Evolutionary conservation across 2,113 vertebrate species (phyloP), one percentile per base, ranked within the genome.

Genomic region (Alexandromys fortis): DNA sequence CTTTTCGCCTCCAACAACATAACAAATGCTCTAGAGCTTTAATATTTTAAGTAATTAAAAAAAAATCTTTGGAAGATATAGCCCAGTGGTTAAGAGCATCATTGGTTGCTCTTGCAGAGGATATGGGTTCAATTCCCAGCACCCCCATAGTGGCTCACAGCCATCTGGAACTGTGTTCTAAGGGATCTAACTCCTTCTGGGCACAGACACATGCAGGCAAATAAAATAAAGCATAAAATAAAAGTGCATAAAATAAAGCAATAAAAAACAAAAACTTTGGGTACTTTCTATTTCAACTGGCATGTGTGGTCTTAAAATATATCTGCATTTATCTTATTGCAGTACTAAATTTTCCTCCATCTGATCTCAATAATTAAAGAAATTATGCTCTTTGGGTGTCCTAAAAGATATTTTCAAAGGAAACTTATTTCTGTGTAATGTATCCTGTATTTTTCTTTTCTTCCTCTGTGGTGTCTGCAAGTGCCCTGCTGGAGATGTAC

Each of bases 391-490:
- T 95, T 94, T 49, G 49, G 42, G 2, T 85, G 28, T 93, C 77
- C 45, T 87, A 3, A 33, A 88, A 55, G 26, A 58, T 96, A 93
- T 89, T 96, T 96, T 92, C 73, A 94, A 96, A 96, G 47, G 85
- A 96, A 92, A 77, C 42, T 21, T 96, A 73, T 96, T 96, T 92
- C 67, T 70, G 33, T 52, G 49, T 86, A 63, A 65, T 85, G 28
- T 33, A 33, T 45, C n/a, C 26, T 42, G 30, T 86, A 45, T 45
- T 85, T 85, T 65, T 83, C 22, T 86, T 86, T 65, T 85, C 52
- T 61, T 61, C 16, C 17, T 67, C 83, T 67, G 42, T 86, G 61
- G 83, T 45, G 22, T 33, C 38, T 45, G 4, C 38, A 86, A n/a
- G 82, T 47, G 42, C 28, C 17, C 16, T 86, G 38, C 4, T 67